These are phyloP conservation scores for Cosmia trapezina DNA, from an alignment of 2,888 invertebrate species.

Conservation along the genomic window DNA sequence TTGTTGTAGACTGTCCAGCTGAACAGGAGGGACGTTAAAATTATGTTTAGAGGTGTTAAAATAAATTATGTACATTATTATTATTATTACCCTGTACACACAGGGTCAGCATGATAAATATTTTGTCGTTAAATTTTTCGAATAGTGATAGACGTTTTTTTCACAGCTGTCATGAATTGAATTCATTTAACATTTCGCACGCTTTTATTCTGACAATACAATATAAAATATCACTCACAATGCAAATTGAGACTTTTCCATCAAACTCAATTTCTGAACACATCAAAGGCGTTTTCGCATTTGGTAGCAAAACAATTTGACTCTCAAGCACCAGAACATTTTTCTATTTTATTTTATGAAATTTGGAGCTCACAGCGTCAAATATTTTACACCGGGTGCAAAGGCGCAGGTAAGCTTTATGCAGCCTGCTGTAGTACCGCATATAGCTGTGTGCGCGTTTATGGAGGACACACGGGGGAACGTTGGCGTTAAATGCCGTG, in stretches of 20 bases:
- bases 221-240: conserved; percentile 4
- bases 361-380: conserved; percentile 59
- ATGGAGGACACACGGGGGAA: conserved; percentile 67
- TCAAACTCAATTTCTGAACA: conserved; percentile 18
- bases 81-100: too few relatives aligned
- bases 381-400: conserved; percentile 68
- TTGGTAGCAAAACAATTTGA: conserved; percentile 54
- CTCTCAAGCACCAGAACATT: conserved; percentile 40
- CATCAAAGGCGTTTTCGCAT: conserved; percentile 36
- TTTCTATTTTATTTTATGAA: conserved; percentile 64
- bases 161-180: not conserved
- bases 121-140: not conserved
- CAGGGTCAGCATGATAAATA: conserved; percentile 10
- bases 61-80: conserved; percentile 23
- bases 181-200: conserved; percentile 3
- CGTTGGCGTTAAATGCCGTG: conserved; percentile 70
- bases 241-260: conserved; percentile 25
- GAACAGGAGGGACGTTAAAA: conserved; percentile 38
- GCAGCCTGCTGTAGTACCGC: conserved; percentile 55
- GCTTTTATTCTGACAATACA: not conserved
- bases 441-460: conserved; percentile 59
- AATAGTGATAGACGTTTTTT: conserved; percentile 13
- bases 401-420: conserved; percentile 69
- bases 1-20: conserved; percentile 58
- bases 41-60: conserved; percentile 40